Evolutionary conservation across 30 jellyfish, hydroid and myxozoan species (phyloP), one percentile per base, ranked within the genome.

Genomic region (Hydra vulgaris): DNA sequence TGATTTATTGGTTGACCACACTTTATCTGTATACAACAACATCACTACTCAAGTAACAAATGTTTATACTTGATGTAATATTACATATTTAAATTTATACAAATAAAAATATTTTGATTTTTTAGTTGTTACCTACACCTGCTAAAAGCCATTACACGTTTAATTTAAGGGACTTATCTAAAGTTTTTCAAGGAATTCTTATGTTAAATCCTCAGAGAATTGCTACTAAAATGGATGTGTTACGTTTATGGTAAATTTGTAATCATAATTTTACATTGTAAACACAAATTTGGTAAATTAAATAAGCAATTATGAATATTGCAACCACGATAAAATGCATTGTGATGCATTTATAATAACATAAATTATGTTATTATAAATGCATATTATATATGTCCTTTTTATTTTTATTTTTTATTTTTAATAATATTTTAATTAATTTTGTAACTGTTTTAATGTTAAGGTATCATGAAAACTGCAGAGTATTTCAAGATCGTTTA

Each of bases 71-170:
- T n/a, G n/a, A n/a, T n/a, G n/a, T n/a, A n/a, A n/a, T n/a, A n/a
- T n/a, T n/a, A n/a, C n/a, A 0, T 7, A 8, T 73, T 23, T 21
- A 19, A 3, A 0, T 73, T 73, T n/a, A 12, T 73, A 8, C 53
- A 0, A 70, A 0, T 15, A 3, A 7, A 22, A n/a, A 23, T 75
- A n/a, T 23, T n/a, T 25, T 8, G 0, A 0, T 16, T 21, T 77
- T 66, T 21, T 72, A 89, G 96, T 71, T 90, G 75, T 85, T 90
- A 7, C 97, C 97, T 17, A 90, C 97, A 26, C 97, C 97, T 26
- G 97, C 97, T 17, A 90, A 90, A 69, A 90, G 97, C 74, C 97
- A 90, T 25, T 90, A 90, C 88, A 90, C 97, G 18, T 90, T 90
- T 84, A 90, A 90, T 55, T 75, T 90, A 69, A 68, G 97, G 61